phyloP scores from a whole-genome alignment of 2,888 invertebrate species.

The Sceliomorpha sp. region DNA sequence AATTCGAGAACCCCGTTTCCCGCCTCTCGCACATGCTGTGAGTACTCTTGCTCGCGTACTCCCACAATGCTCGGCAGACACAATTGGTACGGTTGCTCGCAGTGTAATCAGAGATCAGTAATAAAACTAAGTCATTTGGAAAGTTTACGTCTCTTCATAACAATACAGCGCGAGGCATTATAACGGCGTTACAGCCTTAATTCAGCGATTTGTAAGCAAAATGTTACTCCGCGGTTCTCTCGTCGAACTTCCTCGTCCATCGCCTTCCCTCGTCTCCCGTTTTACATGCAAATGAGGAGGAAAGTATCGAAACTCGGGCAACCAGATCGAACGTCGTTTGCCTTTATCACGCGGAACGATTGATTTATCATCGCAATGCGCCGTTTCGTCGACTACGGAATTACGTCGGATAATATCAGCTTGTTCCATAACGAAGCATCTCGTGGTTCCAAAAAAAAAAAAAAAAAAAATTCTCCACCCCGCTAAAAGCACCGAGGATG shows the following conservation, averaged over 20 bases:
- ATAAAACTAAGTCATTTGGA: slow-evolving; percentile 20
- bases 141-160: slow-evolving; percentile 36
- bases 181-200: slow-evolving; percentile 60
- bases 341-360: slow-evolving; percentile 45
- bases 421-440: slow-evolving; percentile 4
- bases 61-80: too few species aligned
- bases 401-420: too few species aligned
- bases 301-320: slow-evolving; percentile 43
- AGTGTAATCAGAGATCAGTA: slow-evolving; percentile 29
- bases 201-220: slow-evolving; percentile 69
- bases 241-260: slow-evolving; percentile 60
- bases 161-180: slow-evolving; percentile 48
- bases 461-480: not conserved
- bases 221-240: slow-evolving; percentile 59
- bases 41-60: too few species aligned
- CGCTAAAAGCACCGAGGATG: slow-evolving; percentile 13
- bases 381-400: too few species aligned
- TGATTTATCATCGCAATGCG: slow-evolving; percentile 33
- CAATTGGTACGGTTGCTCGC: too few species aligned
- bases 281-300: slow-evolving; percentile 53
- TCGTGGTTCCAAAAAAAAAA: slow-evolving; percentile 23
- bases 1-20: too few species aligned
- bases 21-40: too few species aligned
- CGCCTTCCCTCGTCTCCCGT: slow-evolving; percentile 41
- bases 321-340: slow-evolving; percentile 48